A percentile compares a stretch with the other conserved stretches of the same genome.
Conservation (phyloP, 1,140 invertebrate species). For the Hylyphantes graminicola region DNA sequence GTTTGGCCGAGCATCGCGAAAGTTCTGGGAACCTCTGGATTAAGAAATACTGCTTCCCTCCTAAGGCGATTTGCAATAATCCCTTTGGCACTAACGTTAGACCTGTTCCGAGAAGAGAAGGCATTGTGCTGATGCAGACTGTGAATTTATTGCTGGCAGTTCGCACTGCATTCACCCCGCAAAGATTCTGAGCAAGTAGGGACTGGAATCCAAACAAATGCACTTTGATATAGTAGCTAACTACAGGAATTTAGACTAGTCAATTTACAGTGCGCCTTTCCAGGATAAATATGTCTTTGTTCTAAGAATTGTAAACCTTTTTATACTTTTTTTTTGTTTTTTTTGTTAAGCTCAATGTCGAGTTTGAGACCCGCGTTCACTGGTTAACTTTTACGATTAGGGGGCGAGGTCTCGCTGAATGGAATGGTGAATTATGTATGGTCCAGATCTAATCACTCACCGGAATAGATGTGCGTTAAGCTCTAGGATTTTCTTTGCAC, state of each 20-base stretch:
- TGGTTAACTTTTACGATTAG: neutral
- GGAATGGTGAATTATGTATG: conserved; percentile 27
- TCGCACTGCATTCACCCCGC: neutral
- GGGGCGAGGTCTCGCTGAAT: neutral
- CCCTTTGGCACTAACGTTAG: neutral
- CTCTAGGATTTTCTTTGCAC: conserved; percentile 39
- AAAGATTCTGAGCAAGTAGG: neutral
- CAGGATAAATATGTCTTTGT: conserved; percentile 25
- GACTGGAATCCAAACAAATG: neutral
- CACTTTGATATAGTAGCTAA: neutral
- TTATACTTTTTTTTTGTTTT: conserved; percentile 5
- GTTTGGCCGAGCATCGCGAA: no score
- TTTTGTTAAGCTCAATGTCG: conserved; percentile 15
- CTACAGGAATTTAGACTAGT: conserved; percentile 6
- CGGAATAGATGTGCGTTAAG: conserved; percentile 56
- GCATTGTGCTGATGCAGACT: neutral
- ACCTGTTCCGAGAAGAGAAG: neutral
- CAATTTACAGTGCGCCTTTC: conserved; percentile 6
- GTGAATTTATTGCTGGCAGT: neutral
- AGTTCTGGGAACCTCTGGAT: no score
- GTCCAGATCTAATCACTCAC: conserved; percentile 32
- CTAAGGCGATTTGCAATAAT: no score
- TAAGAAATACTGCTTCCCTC: no score
- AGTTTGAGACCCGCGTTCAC: conserved; percentile 6
- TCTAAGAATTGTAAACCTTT: conserved; percentile 13